Evolutionary conservation across 2,113 vertebrate genomes (phyloP).

Genomic region (Lampris megalopsis): DNA sequence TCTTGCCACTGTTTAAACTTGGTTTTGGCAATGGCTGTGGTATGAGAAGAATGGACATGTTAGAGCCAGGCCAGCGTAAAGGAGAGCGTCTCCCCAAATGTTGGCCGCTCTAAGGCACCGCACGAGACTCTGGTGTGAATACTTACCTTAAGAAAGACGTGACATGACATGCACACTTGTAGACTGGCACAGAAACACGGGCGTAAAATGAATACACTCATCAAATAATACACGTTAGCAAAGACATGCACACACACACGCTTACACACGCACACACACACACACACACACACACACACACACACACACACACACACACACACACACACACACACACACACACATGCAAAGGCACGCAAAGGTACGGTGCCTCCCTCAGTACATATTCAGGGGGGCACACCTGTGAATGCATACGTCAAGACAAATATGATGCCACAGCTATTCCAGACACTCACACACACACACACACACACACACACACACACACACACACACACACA

Average conservation of each 20-base stretch:
- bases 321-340: constrained; percentile 21
- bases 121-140: constrained; percentile 40
- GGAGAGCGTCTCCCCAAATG: constrained; percentile 42
- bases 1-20: constrained; percentile 55
- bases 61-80: constrained; percentile 29
- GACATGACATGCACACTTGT: constrained; percentile 55
- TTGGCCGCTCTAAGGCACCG: constrained; percentile 52
- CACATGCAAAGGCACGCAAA: constrained; percentile 23
- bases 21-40: constrained; percentile 45
- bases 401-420: constrained; percentile 66
- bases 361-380: constrained; percentile 11
- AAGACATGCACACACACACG: constrained; percentile 23
- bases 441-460: constrained; percentile 14
- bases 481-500: not conserved
- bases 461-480: not conserved
- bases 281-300: constrained; percentile 16
- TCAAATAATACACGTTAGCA: constrained; percentile 8
- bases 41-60: constrained; percentile 58
- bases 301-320: constrained; percentile 27
- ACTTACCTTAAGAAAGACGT: constrained; percentile 45
- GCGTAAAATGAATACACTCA: not conserved
- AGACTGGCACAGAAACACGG: constrained; percentile 48
- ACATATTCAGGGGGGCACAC: constrained; percentile 66
- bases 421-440: constrained; percentile 57
- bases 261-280: constrained; percentile 25